These are phyloP conservation scores for Rhagonycha lutea DNA, from an alignment of 2,888 invertebrate species.

Conservation along the genomic window DNA sequence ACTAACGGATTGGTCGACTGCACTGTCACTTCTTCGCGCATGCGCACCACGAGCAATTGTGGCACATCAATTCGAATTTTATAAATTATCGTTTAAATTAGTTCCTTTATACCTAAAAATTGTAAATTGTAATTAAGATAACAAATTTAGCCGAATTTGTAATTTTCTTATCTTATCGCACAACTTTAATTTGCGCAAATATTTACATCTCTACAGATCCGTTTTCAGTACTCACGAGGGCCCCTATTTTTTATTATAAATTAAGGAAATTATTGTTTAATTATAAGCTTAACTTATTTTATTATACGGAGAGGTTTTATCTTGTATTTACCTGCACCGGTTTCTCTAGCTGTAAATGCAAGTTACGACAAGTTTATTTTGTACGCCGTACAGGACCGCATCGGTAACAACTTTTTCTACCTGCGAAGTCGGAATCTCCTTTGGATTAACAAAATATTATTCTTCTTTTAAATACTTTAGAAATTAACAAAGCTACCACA, in stretches of 20 bases:
- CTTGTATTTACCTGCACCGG: background rate
- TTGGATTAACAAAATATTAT: too few species aligned
- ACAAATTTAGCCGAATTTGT: background rate
- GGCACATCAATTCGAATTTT: background rate
- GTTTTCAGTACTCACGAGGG: background rate
- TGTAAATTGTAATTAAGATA: background rate
- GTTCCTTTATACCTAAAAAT: background rate
- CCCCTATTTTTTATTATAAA: background rate
- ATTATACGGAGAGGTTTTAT: too few species aligned
- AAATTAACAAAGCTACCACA: too few species aligned
- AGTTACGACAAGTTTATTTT: background rate
- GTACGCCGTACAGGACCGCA: background rate
- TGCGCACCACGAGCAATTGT: background rate
- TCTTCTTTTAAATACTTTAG: too few species aligned
- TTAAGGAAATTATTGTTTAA: too few species aligned
- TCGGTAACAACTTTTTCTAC: background rate
- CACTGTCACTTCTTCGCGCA: slow-evolving; percentile 11
- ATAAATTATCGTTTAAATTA: background rate
- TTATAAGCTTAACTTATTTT: too few species aligned
- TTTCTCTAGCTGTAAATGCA: background rate
- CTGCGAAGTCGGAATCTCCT: too few species aligned
- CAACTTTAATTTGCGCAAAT: background rate
- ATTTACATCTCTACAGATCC: background rate
- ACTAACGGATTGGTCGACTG: slow-evolving; percentile 20
- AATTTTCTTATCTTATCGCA: background rate